Conservation (phyloP, 2,113 vertebrate species). For the Brachionichthys hirsutus region DNA sequence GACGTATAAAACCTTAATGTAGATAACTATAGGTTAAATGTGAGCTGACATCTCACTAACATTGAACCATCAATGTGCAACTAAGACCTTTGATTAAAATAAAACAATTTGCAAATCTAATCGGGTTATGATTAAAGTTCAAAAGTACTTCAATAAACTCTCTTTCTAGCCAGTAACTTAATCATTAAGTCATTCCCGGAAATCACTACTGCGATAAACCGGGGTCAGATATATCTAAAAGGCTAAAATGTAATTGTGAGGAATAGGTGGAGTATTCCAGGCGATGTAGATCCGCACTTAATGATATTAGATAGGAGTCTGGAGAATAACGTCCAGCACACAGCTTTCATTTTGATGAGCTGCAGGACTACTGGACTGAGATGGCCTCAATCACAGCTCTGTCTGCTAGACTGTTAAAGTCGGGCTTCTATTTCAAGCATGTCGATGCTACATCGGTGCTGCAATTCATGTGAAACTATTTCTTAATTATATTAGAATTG, state of each 20-base stretch:
- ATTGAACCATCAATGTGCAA: not conserved
- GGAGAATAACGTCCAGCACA: slow-evolving; percentile 65
- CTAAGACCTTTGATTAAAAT: not conserved
- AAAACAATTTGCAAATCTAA: not conserved
- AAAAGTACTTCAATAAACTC: slow-evolving; percentile 29
- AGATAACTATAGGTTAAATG: not conserved
- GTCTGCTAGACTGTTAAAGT: slow-evolving; percentile 9
- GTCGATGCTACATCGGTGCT: slow-evolving; percentile 18
- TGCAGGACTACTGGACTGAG: slow-evolving; percentile 7
- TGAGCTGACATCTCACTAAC: not conserved
- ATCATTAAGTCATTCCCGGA: slow-evolving; percentile 39
- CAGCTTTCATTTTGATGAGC: slow-evolving; percentile 44
- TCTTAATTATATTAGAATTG: slow-evolving; percentile 8
- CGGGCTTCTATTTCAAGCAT: slow-evolving; percentile 43
- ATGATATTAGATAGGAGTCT: slow-evolving; percentile 76
- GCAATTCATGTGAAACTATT: slow-evolving; percentile 8
- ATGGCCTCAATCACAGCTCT: slow-evolving; percentile 26
- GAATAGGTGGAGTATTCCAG: slow-evolving; percentile 66
- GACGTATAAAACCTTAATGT: too few species aligned
- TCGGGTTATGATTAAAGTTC: not conserved
- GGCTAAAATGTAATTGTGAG: slow-evolving; percentile 68
- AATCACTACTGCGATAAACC: slow-evolving; percentile 45
- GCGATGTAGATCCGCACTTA: slow-evolving; percentile 66
- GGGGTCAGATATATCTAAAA: slow-evolving; percentile 49
- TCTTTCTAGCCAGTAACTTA: slow-evolving; percentile 19